phyloP scores from a whole-genome alignment of 35 echinoderm and acorn worm genomes.

The Apostichopus parvimensis region DNA sequence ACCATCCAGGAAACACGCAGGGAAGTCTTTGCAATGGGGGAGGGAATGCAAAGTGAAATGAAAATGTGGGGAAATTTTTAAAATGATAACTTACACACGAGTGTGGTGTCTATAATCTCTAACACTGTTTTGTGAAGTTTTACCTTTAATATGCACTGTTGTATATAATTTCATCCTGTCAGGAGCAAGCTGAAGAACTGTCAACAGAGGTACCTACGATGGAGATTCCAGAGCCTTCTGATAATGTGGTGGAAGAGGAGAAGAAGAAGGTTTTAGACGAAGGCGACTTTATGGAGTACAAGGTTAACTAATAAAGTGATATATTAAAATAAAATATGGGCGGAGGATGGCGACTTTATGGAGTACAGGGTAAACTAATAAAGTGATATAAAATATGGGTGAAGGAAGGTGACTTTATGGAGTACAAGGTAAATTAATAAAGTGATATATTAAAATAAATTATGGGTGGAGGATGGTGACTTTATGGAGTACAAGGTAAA shows the following conservation, averaged over 20 bases:
- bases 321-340: background rate
- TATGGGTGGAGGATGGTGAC: background rate
- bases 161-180: background rate
- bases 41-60: too few relatives aligned
- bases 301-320: constrained; percentile 40
- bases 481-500: constrained; percentile 93
- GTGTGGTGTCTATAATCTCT: too few relatives aligned
- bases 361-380: constrained; percentile 76
- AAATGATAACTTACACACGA: too few relatives aligned
- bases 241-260: constrained; percentile 72
- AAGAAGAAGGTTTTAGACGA: constrained; percentile 85
- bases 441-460: background rate
- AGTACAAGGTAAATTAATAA: constrained; percentile 72
- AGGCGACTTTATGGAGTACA: constrained; percentile 97
- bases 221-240: constrained; percentile 59
- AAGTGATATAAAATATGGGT: too few relatives aligned
- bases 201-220: constrained; percentile 32
- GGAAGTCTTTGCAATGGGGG: too few relatives aligned
- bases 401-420: constrained; percentile 90
- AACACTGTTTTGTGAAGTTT: background rate
- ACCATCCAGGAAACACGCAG: too few relatives aligned
- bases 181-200: constrained; percentile 31
- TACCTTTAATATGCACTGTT: background rate
- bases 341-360: constrained; percentile 52
- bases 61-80: too few relatives aligned